Evolutionary conservation across 2,113 vertebrate genomes (phyloP).

Genomic region (Meriones unguiculatus): DNA sequence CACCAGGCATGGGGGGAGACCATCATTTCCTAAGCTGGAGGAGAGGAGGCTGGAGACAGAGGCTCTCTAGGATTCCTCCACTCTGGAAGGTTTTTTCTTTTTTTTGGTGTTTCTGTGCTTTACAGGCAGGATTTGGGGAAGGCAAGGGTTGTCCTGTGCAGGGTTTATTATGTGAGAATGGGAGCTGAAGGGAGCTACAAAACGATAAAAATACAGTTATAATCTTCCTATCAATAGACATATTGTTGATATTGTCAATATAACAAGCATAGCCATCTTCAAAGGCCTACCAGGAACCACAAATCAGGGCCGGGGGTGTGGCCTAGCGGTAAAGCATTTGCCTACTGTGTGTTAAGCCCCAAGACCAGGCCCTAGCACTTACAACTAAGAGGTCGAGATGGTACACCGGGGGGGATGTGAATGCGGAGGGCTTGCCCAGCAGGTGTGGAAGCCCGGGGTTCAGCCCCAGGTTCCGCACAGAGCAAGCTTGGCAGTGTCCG

Average conservation of each 20-base stretch:
- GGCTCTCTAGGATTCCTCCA: neutral
- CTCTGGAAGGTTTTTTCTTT: neutral
- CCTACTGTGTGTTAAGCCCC: neutral
- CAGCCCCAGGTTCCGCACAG: neutral
- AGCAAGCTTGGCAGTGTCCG: neutral
- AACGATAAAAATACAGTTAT: neutral
- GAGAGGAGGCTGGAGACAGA: neutral
- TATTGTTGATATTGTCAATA: neutral
- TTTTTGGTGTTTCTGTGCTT: neutral
- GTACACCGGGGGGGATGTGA: neutral
- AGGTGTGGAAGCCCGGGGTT: neutral
- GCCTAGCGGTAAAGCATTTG: neutral
- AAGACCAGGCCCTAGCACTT: neutral
- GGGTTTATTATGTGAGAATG: neutral
- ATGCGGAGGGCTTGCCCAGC: neutral
- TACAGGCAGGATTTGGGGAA: neutral
- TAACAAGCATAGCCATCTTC: neutral
- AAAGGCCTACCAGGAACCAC: neutral
- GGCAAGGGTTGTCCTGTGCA: neutral
- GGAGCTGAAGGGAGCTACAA: neutral
- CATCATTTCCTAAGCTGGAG: neutral
- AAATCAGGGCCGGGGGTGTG: neutral
- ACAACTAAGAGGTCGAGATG: neutral
- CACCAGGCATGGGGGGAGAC: neutral
- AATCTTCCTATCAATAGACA: neutral